phyloP scores from a whole-genome alignment of 2,797 vertebrate species.

The Parauchenoglanis punctatus region DNA sequence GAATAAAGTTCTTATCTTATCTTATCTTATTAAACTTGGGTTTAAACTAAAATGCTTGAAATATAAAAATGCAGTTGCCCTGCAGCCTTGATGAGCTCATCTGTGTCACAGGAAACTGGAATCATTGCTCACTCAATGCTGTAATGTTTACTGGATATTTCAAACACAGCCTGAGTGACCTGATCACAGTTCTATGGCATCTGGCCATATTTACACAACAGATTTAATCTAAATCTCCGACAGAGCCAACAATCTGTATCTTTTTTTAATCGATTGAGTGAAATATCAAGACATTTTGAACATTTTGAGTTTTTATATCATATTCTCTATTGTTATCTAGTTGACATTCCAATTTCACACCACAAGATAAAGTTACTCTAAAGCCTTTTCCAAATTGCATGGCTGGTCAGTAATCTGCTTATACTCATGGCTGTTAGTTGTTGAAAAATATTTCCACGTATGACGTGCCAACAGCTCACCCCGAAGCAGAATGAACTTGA shows the following conservation, averaged over 20 bases:
- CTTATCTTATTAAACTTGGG: neutral
- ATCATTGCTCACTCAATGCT: slow-evolving; percentile 15
- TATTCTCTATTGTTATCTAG: neutral
- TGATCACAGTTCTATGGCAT: slow-evolving; percentile 10
- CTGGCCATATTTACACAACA: slow-evolving; percentile 20
- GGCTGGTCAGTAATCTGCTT: slow-evolving; percentile 34
- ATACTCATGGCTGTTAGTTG: slow-evolving; percentile 26
- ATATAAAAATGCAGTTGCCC: slow-evolving; percentile 1
- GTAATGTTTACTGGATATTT: slow-evolving; percentile 22
- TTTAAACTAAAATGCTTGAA: neutral
- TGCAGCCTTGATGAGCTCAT: neutral
- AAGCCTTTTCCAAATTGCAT: slow-evolving; percentile 22
- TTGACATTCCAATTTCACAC: slow-evolving; percentile 27
- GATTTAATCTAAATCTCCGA: neutral
- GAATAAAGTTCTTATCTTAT: too few species aligned
- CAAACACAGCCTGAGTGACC: slow-evolving; percentile 28
- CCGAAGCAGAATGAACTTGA: slow-evolving; percentile 25
- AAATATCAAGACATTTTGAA: slow-evolving; percentile 21
- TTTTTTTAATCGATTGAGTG: slow-evolving; percentile 20
- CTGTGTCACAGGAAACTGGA: neutral
- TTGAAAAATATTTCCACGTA: slow-evolving; percentile 34
- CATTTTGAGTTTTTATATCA: neutral
- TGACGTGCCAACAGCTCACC: slow-evolving; percentile 26
- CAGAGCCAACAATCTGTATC: slow-evolving; percentile 11
- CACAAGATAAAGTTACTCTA: slow-evolving; percentile 22